Conservation (phyloP, 2,888 invertebrate genomes). For the Lissocephala sabroskyi region DNA sequence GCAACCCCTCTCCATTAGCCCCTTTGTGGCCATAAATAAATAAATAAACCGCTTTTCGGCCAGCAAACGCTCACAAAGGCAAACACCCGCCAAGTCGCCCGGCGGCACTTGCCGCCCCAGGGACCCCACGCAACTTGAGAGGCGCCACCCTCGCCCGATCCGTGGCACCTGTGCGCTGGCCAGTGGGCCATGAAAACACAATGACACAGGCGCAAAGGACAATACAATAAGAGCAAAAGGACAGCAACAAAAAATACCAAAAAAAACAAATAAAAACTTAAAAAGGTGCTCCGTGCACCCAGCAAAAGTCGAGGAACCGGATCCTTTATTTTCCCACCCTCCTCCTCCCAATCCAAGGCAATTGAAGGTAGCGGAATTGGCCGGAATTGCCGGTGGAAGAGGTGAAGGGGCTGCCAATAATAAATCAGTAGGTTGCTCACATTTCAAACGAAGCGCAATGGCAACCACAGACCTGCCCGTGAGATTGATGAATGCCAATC, state of each 20-base stretch:
- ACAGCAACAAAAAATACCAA: neutral
- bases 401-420: slow-evolving; percentile 13
- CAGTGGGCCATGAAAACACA: neutral
- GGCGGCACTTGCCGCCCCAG: too few relatives aligned
- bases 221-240: neutral
- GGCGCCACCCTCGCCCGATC: too few relatives aligned
- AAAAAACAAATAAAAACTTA: neutral
- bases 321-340: too few relatives aligned
- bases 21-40: slow-evolving; percentile 43
- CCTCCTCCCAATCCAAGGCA: too few relatives aligned
- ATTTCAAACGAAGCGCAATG: neutral
- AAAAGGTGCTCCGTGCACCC: slow-evolving; percentile 1
- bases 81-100: too few relatives aligned
- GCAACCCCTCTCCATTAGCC: neutral
- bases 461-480: slow-evolving; percentile 1
- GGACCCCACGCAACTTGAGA: too few relatives aligned
- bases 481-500: too few relatives aligned
- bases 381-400: neutral
- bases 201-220: neutral
- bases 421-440: slow-evolving; percentile 31
- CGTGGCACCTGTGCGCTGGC: too few relatives aligned
- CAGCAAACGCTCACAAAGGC: neutral
- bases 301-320: slow-evolving; percentile 29
- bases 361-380: too few relatives aligned
- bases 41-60: slow-evolving; percentile 52